Evolutionary conservation across 2,888 invertebrate species (phyloP), one percentile per base, ranked within the genome.

Genomic region (Scaptomyza cyrtandrae): DNA sequence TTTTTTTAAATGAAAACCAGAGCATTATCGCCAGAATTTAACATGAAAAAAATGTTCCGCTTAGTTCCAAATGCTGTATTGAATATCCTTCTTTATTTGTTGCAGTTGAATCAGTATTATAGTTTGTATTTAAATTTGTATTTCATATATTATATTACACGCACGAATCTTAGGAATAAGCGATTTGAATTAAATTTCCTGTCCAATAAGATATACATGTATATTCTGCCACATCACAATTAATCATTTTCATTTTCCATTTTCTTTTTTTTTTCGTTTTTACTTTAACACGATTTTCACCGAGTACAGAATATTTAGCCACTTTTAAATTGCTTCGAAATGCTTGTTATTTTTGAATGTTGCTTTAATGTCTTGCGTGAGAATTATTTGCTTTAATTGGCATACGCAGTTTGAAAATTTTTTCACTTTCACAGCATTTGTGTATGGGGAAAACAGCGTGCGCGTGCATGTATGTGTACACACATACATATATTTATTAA

Each of bases 361-460:
- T 39, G 14, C 41, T 39, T 57, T 31, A 49, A 50, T 31, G 49
- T 60, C n/a, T 33, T 52, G 57, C 3, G 19, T 58, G 6, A 19
- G 19, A 43, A 49, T 27, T 33, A 24, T 54, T 54, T 71, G 69
- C 63, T 62, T 71, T 75, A 75, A 77, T 75, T 89, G 76, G 70
- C 75, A 75, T 71, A 71, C 67, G 71, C 73, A 72, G 62, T 80
- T 86, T 65, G 64, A 69, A 89, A 87, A 86, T 76, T 86, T 86
- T 87, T 90, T 88, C 82, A 84, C 88, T 78, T 85, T 85, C 79
- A 61, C 67, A 61, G 56, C 64, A 56, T 61, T 62, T 56, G 55
- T 67, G 60, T 57, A 33, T 49, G 41, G 24, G 46, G 24, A 54
- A 56, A 55, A 43, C 53, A 61, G 53, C 66, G 61, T 68, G 53